Conservation (phyloP, 1,140 invertebrate species). For the Eulimnadia texana region DNA sequence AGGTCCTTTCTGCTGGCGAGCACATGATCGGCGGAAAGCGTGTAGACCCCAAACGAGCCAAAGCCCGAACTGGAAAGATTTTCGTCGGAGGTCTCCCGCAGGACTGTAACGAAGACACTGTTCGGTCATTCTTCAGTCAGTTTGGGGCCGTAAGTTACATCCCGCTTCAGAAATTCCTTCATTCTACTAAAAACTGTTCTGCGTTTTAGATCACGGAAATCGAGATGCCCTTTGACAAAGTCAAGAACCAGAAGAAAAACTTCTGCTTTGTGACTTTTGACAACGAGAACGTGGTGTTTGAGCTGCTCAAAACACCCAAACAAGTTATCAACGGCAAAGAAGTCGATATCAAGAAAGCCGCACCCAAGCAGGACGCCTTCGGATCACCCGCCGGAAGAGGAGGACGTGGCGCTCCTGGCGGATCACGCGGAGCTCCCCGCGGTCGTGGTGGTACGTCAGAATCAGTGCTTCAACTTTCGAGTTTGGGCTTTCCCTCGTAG, state of each 20-base stretch:
- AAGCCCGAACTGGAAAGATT: conserved; percentile 82
- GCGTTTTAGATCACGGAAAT: conserved; percentile 68
- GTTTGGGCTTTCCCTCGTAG: too few relatives aligned
- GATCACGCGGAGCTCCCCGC: conserved; percentile 43
- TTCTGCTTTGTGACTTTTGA: conserved; percentile 94
- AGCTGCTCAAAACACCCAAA: conserved; percentile 75
- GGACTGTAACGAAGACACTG: conserved; percentile 81
- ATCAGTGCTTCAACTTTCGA: conserved; percentile 26
- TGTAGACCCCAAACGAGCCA: conserved; percentile 88
- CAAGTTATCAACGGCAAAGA: conserved; percentile 85
- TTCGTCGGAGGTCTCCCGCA: conserved; percentile 85
- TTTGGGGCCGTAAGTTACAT: conserved; percentile 55
- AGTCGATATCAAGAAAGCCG: conserved; percentile 87
- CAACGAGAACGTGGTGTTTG: conserved; percentile 79
- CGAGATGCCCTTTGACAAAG: conserved; percentile 91
- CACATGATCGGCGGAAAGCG: conserved; percentile 90
- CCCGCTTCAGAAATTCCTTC: neutral
- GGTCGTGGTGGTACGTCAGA: conserved; percentile 40
- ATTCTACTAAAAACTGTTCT: conserved; percentile 18
- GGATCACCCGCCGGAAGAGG: conserved; percentile 56
- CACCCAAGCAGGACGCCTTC: conserved; percentile 44
- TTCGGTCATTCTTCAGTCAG: conserved; percentile 75
- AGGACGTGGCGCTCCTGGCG: conserved; percentile 31
- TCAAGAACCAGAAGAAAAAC: conserved; percentile 85
- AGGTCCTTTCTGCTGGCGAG: conserved; percentile 60